Evolutionary conservation across 30 jellyfish, hydroid and myxozoan genomes (phyloP).

Genomic region (Aurelia aurita): DNA sequence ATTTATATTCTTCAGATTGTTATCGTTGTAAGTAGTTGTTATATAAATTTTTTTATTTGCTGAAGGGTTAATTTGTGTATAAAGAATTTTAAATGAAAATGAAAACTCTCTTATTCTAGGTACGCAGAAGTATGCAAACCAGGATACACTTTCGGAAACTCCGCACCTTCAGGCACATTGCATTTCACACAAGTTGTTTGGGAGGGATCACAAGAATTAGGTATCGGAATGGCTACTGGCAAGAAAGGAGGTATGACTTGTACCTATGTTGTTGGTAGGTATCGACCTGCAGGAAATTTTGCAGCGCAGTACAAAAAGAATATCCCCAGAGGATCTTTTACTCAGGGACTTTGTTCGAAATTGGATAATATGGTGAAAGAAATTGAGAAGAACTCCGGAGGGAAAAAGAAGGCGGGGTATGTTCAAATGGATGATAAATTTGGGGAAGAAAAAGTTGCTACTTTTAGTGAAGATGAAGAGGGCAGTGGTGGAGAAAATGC

Average conservation of each 20-base stretch:
- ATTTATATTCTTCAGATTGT: too few species aligned
- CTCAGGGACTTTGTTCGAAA: conserved; percentile 32
- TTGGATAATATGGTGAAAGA: conserved; percentile 40
- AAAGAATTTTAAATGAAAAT: too few species aligned
- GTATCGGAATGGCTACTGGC: conserved; percentile 87
- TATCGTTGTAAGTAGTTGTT: too few species aligned
- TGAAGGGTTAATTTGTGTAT: too few species aligned
- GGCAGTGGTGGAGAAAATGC: too few species aligned
- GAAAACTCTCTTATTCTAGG: conserved; percentile 56
- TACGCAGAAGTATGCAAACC: conserved; percentile 89
- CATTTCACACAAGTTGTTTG: conserved; percentile 95
- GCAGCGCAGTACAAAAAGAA: conserved; percentile 69
- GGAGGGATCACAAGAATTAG: conserved; percentile 80
- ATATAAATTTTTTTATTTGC: too few species aligned
- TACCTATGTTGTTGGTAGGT: conserved; percentile 83
- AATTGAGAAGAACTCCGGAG: conserved; percentile 12
- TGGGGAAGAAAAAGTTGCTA: conserved; percentile 37
- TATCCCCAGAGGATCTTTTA: conserved; percentile 69
- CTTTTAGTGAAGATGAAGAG: background rate
- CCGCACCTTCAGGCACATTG: conserved; percentile 73
- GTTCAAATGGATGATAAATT: conserved; percentile 49
- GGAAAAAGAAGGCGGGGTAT: conserved; percentile 3
- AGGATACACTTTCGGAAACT: conserved; percentile 72
- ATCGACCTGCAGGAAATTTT: conserved; percentile 80
- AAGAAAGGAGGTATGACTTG: conserved; percentile 77